Percentiles rank a stretch among this genome's conserved stretches.
Conservation (phyloP, 37 sponge, comb jelly and placozoan genomes). For the Bolinopsis microptera region DNA sequence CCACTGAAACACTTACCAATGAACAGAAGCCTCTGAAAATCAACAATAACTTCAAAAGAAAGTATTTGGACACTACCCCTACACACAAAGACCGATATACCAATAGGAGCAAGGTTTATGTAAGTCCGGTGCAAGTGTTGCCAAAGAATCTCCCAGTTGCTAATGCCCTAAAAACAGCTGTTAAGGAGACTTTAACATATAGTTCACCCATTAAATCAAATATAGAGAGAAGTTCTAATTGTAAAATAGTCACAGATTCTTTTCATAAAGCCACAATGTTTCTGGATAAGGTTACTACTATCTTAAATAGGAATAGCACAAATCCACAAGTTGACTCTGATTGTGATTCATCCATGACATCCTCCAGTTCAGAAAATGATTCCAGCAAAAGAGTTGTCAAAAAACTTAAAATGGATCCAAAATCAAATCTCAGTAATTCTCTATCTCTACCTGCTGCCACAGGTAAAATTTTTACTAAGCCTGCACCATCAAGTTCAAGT, state of each 20-base stretch:
- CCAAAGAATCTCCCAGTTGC: background rate
- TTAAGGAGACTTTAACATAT: background rate
- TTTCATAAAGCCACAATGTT: background rate
- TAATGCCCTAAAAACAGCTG: background rate
- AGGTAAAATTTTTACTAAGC: background rate
- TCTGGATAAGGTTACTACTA: background rate
- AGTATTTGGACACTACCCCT: background rate
- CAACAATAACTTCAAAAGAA: conserved; percentile 35
- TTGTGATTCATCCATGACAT: conserved; percentile 41
- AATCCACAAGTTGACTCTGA: background rate
- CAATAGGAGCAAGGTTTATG: conserved; percentile 28
- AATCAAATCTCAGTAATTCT: background rate
- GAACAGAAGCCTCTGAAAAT: background rate
- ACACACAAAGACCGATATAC: conserved; percentile 10
- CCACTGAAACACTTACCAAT: background rate
- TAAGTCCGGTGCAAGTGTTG: background rate
- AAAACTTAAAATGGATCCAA: background rate
- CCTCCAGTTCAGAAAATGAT: background rate
- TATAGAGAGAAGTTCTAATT: background rate
- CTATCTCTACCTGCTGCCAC: background rate
- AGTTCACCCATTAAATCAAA: background rate
- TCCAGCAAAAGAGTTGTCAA: background rate
- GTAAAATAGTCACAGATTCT: background rate
- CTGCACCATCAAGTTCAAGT: background rate
- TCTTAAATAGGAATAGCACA: background rate